Evolutionary conservation across 2,113 vertebrate species (phyloP), one percentile per base, ranked within the genome.

Genomic region (Oryzias woworae): DNA sequence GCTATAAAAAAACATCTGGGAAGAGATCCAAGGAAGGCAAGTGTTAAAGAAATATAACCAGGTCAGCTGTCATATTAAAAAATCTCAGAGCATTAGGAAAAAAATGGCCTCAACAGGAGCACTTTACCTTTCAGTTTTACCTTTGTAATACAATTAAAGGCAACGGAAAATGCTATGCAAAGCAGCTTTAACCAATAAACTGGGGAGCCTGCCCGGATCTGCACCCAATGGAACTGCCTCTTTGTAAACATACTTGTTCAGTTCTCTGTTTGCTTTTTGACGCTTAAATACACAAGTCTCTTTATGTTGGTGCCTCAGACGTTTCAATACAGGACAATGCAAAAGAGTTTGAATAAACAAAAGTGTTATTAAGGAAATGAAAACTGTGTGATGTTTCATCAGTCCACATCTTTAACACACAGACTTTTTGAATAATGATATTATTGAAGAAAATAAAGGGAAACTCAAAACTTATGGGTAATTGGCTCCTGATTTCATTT

Each of bases 151-250:
- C 8, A 43, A 22, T 26, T 41, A 28, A 42, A 12, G 52, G 56
- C 52, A 88, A 84, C 73, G 8, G 69, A 58, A 41, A 58, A 53
- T 17, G 41, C 56, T 69, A 79, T 87, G 81, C 79, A 87, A 87
- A 86, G 44, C 62, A 63, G 28, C 20, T 73, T 43, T 23, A 56
- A 47, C 58, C 18, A 22, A 28, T 22, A 14, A 20, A 17, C 14
- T 15, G 7, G 22, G 15, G 64, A 36, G 36, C n/a, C 3, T 24
- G 1, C 3, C 18, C 26, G 13, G 12, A 23, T 54, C 1, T 5
- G 16, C 13, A 41, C 18, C 14, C 17, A 42, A 24, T 22, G 18
- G 51, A 4, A 44, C 14, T 49, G 0, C 26, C 10, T 17, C 24
- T 56, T 36, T 3, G 16, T 28, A 4, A 45, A 53, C 36, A 22